These are phyloP conservation scores for Oxytorus armatus DNA, from an alignment of 2,888 invertebrate species.

Conservation along the genomic window DNA sequence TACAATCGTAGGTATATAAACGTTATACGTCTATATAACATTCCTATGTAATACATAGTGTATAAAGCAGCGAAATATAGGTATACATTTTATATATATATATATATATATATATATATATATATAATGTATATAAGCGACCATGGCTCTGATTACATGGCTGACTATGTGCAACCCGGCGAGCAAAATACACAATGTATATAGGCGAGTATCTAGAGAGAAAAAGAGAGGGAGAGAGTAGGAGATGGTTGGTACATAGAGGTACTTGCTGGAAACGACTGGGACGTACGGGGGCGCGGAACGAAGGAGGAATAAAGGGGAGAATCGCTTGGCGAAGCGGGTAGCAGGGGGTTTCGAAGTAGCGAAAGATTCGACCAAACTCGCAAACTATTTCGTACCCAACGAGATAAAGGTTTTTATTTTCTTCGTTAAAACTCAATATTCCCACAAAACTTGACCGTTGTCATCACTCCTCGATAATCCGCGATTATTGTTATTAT, in stretches of 20 bases:
- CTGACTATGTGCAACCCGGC: conserved; percentile 61
- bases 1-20: conserved; percentile 35
- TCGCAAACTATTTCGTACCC: conserved; percentile 54
- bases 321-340: conserved; percentile 43
- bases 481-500: too few relatives aligned
- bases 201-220: conserved; percentile 65
- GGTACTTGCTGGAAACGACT: conserved; percentile 83
- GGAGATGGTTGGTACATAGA: conserved; percentile 83
- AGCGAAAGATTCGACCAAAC: conserved; percentile 70
- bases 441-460: too few relatives aligned
- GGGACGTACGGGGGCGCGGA: conserved; percentile 77
- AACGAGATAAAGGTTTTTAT: conserved; percentile 49
- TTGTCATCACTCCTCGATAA: too few relatives aligned
- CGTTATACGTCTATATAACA: conserved; percentile 26
- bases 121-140: conserved; percentile 47
- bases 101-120: conserved; percentile 50
- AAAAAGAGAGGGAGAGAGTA: conserved; percentile 73
- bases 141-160: conserved; percentile 63
- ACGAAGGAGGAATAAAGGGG: conserved; percentile 72
- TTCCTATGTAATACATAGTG: conserved; percentile 58
- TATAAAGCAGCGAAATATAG: conserved; percentile 38
- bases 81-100: conserved; percentile 23
- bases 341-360: conserved; percentile 36
- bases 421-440: neutral
- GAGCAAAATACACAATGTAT: conserved; percentile 78